phyloP scores from a whole-genome alignment of 2,113 vertebrate species.

The Sinocyclocheilus grahami region DNA sequence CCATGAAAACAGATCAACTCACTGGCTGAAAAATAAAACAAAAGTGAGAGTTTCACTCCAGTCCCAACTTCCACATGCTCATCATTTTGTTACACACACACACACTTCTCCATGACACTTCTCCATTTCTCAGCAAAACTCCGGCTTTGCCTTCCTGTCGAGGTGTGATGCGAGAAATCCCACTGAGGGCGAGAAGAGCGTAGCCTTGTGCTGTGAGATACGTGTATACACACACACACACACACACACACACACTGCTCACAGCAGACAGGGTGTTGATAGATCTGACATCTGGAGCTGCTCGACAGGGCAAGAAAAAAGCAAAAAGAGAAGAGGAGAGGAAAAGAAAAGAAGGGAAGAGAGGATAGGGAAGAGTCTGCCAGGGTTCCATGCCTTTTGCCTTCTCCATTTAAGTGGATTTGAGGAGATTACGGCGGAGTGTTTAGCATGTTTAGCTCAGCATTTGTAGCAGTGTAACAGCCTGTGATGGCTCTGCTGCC shows the following conservation, averaged over 20 bases:
- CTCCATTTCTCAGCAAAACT: slow-evolving; percentile 69
- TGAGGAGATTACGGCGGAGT: slow-evolving; percentile 66
- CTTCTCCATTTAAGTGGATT: slow-evolving; percentile 66
- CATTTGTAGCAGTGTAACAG: slow-evolving; percentile 71
- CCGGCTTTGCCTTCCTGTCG: slow-evolving; percentile 63
- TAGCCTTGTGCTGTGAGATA: slow-evolving; percentile 41
- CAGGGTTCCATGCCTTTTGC: slow-evolving; percentile 62
- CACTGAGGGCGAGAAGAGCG: slow-evolving; percentile 68
- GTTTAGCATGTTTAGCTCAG: slow-evolving; percentile 60
- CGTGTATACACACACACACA: slow-evolving; percentile 48
- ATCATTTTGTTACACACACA: slow-evolving; percentile 53
- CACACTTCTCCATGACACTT: slow-evolving; percentile 67
- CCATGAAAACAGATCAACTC: slow-evolving; percentile 20
- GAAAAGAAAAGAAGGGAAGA: slow-evolving; percentile 47
- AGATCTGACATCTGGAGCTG: slow-evolving; percentile 81
- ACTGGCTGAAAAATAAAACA: slow-evolving; percentile 21
- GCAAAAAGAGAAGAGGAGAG: slow-evolving; percentile 55
- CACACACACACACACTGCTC: slow-evolving; percentile 59
- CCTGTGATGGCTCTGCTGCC: slow-evolving; percentile 72
- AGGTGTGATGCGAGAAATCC: slow-evolving; percentile 71
- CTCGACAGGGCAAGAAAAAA: slow-evolving; percentile 74
- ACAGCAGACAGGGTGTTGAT: slow-evolving; percentile 79
- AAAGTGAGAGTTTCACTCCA: slow-evolving; percentile 43
- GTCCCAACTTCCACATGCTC: slow-evolving; percentile 48
- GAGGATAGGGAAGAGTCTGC: slow-evolving; percentile 63